phyloP scores from a whole-genome alignment of 2,888 invertebrate genomes.

The Stratiomys singularior region DNA sequence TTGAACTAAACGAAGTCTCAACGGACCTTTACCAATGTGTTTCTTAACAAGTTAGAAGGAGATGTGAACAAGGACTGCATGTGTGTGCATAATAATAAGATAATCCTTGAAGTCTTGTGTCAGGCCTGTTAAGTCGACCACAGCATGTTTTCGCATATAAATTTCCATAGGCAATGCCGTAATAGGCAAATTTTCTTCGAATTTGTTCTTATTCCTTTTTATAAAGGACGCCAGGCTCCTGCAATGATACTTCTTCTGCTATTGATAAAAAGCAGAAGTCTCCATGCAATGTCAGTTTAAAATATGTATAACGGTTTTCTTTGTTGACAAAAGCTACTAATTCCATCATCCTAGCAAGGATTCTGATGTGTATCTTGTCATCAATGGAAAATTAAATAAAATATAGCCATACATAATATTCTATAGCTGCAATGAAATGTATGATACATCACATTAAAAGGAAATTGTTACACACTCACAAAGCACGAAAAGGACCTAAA shows the following conservation, averaged over 20 bases:
- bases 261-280: neutral
- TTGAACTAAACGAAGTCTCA: neutral
- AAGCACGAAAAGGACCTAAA: neutral
- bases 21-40: neutral
- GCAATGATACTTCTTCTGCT: conserved; percentile 1
- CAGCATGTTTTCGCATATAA: conserved; percentile 39
- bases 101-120: conserved; percentile 25
- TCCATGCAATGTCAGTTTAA: neutral
- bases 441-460: conserved; percentile 1
- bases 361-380: neutral
- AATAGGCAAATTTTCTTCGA: conserved; percentile 36
- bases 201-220: neutral
- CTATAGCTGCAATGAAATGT: too few relatives aligned
- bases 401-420: neutral
- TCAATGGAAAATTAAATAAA: conserved; percentile 21
- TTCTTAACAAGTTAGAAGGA: conserved; percentile 40
- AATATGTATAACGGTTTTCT: conserved; percentile 1
- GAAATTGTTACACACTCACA: conserved; percentile 30
- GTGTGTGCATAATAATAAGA: conserved; percentile 42
- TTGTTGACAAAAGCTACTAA: conserved; percentile 32
- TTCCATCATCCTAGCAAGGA: conserved; percentile 8
- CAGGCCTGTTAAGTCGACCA: conserved; percentile 27
- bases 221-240: neutral
- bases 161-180: conserved; percentile 36
- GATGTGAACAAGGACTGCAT: conserved; percentile 37